Conservation (phyloP, 1,140 invertebrate genomes). For the Trypoxylus dichotomus region DNA sequence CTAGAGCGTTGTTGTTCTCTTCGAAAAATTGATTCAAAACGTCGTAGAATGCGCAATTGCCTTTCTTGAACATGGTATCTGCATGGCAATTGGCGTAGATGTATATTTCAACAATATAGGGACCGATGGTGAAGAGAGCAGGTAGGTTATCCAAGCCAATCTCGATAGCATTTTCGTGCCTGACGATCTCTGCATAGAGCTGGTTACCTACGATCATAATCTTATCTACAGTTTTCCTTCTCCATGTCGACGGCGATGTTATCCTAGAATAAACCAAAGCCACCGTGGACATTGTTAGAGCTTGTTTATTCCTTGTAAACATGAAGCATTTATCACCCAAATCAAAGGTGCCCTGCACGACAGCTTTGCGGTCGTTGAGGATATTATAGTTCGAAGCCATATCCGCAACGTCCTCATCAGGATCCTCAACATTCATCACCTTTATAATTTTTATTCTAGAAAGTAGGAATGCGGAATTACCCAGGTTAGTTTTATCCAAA, state of each 20-base stretch:
- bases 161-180: conserved; percentile 53
- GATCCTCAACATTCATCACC: conserved; percentile 53
- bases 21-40: conserved; percentile 55
- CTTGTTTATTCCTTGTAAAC: conserved; percentile 57
- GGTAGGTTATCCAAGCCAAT: conserved; percentile 58
- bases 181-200: conserved; percentile 53
- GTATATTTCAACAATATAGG: conserved; percentile 58
- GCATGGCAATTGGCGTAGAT: conserved; percentile 57
- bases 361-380: conserved; percentile 57
- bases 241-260: conserved; percentile 59
- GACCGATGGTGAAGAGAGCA: conserved; percentile 57
- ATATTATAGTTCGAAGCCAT: conserved; percentile 57
- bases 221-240: conserved; percentile 58
- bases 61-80: conserved; percentile 57
- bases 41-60: conserved; percentile 52
- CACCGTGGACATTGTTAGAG: conserved; percentile 55
- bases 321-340: conserved; percentile 59
- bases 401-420: conserved; percentile 53
- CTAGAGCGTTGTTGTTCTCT: conserved; percentile 56
- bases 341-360: conserved; percentile 59
- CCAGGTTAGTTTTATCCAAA: conserved; percentile 55
- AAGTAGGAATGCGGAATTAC: conserved; percentile 58
- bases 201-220: conserved; percentile 58
- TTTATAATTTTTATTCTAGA: conserved; percentile 55
- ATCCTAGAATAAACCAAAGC: conserved; percentile 60